phyloP scores from a whole-genome alignment of 1,140 invertebrate species.

The Papilio xuthus region DNA sequence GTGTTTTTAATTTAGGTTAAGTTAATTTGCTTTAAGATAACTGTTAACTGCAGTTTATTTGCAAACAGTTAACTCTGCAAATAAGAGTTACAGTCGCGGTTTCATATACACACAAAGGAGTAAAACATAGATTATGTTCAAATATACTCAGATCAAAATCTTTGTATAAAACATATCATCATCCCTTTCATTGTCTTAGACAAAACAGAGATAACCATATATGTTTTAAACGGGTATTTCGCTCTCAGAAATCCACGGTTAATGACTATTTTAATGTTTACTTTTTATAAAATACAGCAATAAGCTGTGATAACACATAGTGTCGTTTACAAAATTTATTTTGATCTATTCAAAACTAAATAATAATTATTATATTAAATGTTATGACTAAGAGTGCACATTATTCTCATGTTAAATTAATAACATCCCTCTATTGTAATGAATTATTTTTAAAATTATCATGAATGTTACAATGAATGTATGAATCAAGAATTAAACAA shows the following conservation, averaged over 20 bases:
- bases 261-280: not conserved
- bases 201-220: too few relatives aligned
- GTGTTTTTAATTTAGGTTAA: not conserved
- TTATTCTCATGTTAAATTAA: not conserved
- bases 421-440: not conserved
- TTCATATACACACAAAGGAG: not conserved
- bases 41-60: not conserved
- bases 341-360: too few relatives aligned
- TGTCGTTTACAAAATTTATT: not conserved
- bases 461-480: not conserved
- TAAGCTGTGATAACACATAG: not conserved
- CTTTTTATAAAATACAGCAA: not conserved
- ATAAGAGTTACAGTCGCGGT: not conserved
- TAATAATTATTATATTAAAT: not conserved
- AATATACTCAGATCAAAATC: too few relatives aligned
- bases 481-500: not conserved
- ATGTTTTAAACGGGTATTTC: too few relatives aligned
- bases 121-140: not conserved
- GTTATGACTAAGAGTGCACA: not conserved
- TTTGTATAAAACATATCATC: too few relatives aligned
- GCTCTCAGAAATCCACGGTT: too few relatives aligned
- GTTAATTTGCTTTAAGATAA: not conserved
- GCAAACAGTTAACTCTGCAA: not conserved
- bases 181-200: too few relatives aligned
- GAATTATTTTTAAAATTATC: not conserved